Conservation (phyloP, 2,888 invertebrate species). For the Prenolepis imparis region DNA sequence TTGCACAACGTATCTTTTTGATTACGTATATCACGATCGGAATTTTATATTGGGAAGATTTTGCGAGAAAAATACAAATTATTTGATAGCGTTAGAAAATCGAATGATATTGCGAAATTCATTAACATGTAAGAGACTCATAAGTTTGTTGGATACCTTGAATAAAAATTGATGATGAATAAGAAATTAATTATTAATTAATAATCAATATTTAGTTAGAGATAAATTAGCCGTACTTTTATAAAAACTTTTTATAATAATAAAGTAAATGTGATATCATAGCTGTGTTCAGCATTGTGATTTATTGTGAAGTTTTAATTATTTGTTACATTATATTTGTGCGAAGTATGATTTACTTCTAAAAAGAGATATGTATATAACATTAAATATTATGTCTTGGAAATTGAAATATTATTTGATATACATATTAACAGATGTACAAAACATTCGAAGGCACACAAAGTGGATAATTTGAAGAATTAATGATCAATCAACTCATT, state of each 20-base stretch:
- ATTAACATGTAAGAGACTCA: neutral
- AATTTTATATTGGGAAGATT: neutral
- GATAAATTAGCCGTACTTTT: neutral
- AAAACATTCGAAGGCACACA: neutral
- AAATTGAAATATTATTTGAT: neutral
- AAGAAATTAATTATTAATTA: conserved; percentile 21
- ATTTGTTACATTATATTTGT: neutral
- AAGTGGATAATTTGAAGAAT: neutral
- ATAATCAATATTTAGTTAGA: conserved; percentile 20
- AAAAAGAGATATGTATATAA: neutral
- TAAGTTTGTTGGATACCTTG: conserved; percentile 9
- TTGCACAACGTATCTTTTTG: neutral
- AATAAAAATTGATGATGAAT: conserved; percentile 4
- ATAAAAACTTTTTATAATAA: neutral
- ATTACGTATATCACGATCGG: neutral
- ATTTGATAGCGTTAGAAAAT: neutral
- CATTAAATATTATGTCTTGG: neutral
- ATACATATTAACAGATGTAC: neutral
- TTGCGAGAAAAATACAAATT: neutral
- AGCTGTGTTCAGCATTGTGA: neutral
- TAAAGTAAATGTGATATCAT: neutral
- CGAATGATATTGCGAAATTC: neutral
- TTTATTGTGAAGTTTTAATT: neutral
- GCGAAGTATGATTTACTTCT: neutral
- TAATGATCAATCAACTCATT: neutral